A percentile compares a stretch with the other conserved stretches of the same genome.
Conservation (phyloP, 1,140 invertebrate species). For the Drosophila elegans region DNA sequence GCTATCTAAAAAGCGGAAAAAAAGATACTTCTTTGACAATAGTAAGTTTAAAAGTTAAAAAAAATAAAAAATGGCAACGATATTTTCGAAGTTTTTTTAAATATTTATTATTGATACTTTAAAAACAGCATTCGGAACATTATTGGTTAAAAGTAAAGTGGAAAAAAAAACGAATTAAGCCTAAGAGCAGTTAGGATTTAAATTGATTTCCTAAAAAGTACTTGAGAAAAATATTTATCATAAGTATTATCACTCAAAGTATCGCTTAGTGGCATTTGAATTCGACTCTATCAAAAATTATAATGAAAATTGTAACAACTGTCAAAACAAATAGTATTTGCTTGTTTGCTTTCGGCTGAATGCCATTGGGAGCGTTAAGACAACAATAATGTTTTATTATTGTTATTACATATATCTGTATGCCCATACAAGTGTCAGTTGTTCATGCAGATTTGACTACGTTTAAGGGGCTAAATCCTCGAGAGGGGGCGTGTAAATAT, state of each 20-base stretch:
- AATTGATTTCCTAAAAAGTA: too few species aligned
- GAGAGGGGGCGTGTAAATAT: slow-evolving; percentile 53
- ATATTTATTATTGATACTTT: too few species aligned
- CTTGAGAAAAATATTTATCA: too few species aligned
- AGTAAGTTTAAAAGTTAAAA: slow-evolving; percentile 14
- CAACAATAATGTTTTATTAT: slow-evolving; percentile 56
- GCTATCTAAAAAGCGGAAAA: neutral
- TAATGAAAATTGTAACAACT: slow-evolving; percentile 53
- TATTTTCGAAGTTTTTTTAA: neutral
- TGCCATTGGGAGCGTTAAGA: slow-evolving; percentile 39
- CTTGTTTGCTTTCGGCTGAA: slow-evolving; percentile 1
- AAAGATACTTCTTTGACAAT: neutral
- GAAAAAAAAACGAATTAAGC: too few species aligned
- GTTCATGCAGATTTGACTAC: slow-evolving; percentile 39
- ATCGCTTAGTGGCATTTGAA: neutral
- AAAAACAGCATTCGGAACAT: too few species aligned
- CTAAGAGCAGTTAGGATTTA: too few species aligned
- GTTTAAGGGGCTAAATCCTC: neutral
- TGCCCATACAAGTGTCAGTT: slow-evolving; percentile 30
- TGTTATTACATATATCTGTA: slow-evolving; percentile 34
- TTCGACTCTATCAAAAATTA: slow-evolving; percentile 12
- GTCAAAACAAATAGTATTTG: slow-evolving; percentile 51
- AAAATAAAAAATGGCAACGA: slow-evolving; percentile 28
- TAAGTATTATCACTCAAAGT: neutral
- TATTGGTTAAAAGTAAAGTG: too few species aligned